Evolutionary conservation across 2,113 vertebrate genomes (phyloP).

Genomic region (human): DNA sequence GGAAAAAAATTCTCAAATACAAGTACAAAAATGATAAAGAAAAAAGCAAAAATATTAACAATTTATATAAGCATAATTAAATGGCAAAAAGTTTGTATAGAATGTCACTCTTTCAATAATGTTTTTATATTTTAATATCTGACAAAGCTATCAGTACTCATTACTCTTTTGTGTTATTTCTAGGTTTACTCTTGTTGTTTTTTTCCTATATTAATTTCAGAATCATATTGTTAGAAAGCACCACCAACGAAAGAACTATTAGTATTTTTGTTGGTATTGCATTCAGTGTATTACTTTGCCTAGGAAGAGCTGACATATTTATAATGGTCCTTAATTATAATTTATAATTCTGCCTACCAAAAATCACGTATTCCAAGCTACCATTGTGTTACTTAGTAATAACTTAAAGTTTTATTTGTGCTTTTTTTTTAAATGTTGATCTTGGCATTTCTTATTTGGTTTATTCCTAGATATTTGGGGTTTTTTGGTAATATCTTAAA

Average conservation of each 20-base stretch:
- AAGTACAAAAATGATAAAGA: neutral
- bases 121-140: neutral
- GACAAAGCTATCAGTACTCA: neutral
- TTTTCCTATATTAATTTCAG: neutral
- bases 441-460: neutral
- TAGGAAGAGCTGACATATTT: neutral
- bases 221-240: neutral
- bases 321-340: neutral
- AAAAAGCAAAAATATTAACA: neutral
- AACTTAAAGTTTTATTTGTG: neutral
- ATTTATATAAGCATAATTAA: neutral
- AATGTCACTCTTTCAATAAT: neutral
- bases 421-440: neutral
- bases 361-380: neutral
- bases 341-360: neutral
- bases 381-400: neutral
- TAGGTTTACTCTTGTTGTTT: neutral
- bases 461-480: neutral
- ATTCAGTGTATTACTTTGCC: neutral
- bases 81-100: neutral
- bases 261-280: neutral
- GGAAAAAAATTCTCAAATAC: neutral
- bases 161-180: neutral
- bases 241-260: neutral
- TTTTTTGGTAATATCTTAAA: neutral